Percentiles rank a stretch among this genome's conserved stretches.
Conservation (phyloP, 2,113 vertebrate species). For the Heteronetta atricapilla region DNA sequence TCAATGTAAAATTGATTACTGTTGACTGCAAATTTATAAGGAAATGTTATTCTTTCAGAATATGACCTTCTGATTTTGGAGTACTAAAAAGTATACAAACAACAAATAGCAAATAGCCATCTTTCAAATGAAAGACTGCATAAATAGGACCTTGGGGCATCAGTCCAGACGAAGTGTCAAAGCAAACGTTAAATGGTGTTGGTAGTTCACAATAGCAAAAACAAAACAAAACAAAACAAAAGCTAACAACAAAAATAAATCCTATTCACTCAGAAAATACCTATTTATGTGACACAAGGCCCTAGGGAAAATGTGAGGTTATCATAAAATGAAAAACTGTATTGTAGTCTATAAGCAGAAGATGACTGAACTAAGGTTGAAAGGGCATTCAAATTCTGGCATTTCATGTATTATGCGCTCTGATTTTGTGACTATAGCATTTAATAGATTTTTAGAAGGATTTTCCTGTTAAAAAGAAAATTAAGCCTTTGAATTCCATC, state of each 20-base stretch:
- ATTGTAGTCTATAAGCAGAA: not conserved
- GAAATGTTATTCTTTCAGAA: not conserved
- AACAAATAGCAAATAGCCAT: not conserved
- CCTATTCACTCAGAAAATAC: not conserved
- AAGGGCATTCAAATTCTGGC: not conserved
- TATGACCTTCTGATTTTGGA: not conserved
- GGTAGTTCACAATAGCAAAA: not conserved
- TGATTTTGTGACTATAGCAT: slow-evolving; percentile 9
- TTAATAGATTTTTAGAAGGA: not conserved
- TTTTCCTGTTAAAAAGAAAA: slow-evolving; percentile 13
- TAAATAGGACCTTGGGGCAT: not conserved
- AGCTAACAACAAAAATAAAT: too few relatives aligned
- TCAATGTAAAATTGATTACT: not conserved
- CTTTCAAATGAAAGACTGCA: not conserved
- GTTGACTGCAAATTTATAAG: not conserved
- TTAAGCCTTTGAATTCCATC: slow-evolving; percentile 3
- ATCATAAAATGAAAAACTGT: not conserved
- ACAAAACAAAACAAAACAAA: not conserved
- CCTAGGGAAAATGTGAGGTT: not conserved
- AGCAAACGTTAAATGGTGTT: not conserved
- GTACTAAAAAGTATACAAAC: not conserved
- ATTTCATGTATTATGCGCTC: not conserved
- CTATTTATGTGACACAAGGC: not conserved
- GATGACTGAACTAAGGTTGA: not conserved
- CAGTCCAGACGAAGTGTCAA: not conserved